These are phyloP conservation scores for Falcunculus frontatus DNA, from an alignment of 2,113 vertebrate genomes.

Conservation along the genomic window DNA sequence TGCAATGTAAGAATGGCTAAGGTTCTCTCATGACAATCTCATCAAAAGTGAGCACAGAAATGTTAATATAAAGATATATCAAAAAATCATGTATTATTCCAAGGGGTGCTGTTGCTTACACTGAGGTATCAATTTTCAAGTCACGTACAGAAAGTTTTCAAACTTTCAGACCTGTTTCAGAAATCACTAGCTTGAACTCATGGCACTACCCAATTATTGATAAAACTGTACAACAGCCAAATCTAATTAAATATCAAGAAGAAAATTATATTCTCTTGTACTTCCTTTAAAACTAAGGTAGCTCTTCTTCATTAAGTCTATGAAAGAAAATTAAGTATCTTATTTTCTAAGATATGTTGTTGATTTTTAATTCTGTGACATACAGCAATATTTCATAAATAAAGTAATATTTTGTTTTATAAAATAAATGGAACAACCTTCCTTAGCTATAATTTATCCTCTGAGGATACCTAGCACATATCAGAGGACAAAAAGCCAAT, in stretches of 20 bases:
- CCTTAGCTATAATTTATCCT: not conserved
- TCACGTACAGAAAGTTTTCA: slow-evolving; percentile 5
- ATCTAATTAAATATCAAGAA: not conserved
- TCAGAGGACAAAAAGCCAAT: not conserved
- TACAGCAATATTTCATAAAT: not conserved
- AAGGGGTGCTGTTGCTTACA: slow-evolving; percentile 13
- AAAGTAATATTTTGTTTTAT: not conserved
- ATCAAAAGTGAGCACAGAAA: not conserved
- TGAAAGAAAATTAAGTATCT: not conserved
- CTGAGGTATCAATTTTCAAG: slow-evolving; percentile 6
- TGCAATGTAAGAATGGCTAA: not conserved
- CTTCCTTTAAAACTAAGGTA: not conserved
- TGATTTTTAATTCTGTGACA: not conserved
- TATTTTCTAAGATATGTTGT: not conserved
- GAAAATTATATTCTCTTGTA: not conserved
- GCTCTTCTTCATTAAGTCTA: not conserved
- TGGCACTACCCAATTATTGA: not conserved
- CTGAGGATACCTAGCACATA: not conserved
- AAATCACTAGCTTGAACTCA: not conserved
- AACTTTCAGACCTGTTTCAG: slow-evolving; percentile 31
- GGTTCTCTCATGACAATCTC: not conserved
- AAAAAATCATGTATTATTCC: slow-evolving; percentile 12
- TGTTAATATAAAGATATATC: not conserved
- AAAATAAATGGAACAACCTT: not conserved
- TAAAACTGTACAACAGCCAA: not conserved